phyloP scores from a whole-genome alignment of 2,888 invertebrate species.

The Silvanus unidentatus region DNA sequence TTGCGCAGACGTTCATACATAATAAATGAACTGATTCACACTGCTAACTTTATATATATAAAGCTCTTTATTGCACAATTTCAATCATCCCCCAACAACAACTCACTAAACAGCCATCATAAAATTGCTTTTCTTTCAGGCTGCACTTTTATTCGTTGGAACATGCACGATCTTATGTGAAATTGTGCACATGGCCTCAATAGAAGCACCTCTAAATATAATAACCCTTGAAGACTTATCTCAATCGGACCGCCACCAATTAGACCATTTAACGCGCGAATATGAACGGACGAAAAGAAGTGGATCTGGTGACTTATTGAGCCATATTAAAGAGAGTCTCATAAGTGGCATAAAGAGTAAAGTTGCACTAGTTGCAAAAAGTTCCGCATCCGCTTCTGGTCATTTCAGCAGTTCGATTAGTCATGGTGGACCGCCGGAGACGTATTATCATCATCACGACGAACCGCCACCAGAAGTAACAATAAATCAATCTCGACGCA shows the following conservation, averaged over 20 bases:
- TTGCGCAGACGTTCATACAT: too few relatives aligned
- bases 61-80: too few relatives aligned
- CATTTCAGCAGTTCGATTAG: slow-evolving; percentile 48
- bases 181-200: slow-evolving; percentile 6
- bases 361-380: slow-evolving; percentile 51
- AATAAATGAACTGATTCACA: too few relatives aligned
- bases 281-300: slow-evolving; percentile 45
- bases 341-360: slow-evolving; percentile 50
- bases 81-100: too few relatives aligned
- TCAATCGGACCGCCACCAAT: slow-evolving; percentile 27
- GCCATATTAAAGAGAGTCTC: slow-evolving; percentile 25
- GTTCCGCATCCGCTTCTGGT: slow-evolving; percentile 49
- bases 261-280: slow-evolving; percentile 29
- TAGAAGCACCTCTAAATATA: slow-evolving; percentile 31
- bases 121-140: slow-evolving; percentile 20
- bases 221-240: slow-evolving; percentile 33
- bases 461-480: slow-evolving; percentile 19
- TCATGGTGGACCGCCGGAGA: slow-evolving; percentile 31
- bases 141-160: slow-evolving; percentile 22
- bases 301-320: slow-evolving; percentile 27
- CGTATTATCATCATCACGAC: slow-evolving; percentile 16
- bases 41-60: too few relatives aligned
- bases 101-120: too few relatives aligned
- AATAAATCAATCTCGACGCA: neutral
- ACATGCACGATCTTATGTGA: slow-evolving; percentile 6